Percentiles rank a stretch among this genome's conserved stretches.
phyloP scores from a whole-genome alignment of 2,113 vertebrate genomes.

The Egretta garzetta region DNA sequence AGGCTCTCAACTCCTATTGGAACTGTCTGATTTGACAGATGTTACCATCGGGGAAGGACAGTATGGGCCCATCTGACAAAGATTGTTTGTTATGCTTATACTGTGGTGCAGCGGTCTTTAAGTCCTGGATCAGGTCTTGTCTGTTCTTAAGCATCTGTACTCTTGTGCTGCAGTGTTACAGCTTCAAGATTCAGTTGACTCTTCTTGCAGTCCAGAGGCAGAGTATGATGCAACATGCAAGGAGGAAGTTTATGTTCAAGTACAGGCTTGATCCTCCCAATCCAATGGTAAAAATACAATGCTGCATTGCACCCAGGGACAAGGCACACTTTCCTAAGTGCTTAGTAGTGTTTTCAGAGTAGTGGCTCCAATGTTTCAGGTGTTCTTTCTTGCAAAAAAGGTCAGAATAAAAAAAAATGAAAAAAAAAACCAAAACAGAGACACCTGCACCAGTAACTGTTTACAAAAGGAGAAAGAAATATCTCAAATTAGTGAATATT shows the following conservation, averaged over 20 bases:
- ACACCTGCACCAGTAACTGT: background rate
- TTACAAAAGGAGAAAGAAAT: background rate
- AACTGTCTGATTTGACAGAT: background rate
- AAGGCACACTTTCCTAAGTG: background rate
- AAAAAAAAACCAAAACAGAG: background rate
- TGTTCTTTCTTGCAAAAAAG: background rate
- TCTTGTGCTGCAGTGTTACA: background rate
- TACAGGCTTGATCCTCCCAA: background rate
- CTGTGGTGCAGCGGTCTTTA: background rate
- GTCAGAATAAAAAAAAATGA: background rate
- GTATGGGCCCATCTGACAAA: background rate
- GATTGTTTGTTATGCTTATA: rapidly evolving
- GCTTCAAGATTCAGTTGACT: background rate
- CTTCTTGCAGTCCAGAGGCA: background rate
- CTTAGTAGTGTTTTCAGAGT: background rate
- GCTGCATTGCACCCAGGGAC: background rate
- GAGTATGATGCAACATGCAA: background rate
- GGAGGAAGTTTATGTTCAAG: background rate
- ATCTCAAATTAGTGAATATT: background rate
- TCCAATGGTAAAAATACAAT: background rate
- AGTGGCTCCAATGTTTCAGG: background rate
- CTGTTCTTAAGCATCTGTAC: background rate
- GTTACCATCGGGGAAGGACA: background rate
- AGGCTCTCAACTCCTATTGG: background rate
- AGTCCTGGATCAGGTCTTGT: background rate